Percentiles rank a stretch among this genome's conserved stretches.
Conservation (phyloP, 2,113 vertebrate genomes). For the Microcebus tavaratra region DNA sequence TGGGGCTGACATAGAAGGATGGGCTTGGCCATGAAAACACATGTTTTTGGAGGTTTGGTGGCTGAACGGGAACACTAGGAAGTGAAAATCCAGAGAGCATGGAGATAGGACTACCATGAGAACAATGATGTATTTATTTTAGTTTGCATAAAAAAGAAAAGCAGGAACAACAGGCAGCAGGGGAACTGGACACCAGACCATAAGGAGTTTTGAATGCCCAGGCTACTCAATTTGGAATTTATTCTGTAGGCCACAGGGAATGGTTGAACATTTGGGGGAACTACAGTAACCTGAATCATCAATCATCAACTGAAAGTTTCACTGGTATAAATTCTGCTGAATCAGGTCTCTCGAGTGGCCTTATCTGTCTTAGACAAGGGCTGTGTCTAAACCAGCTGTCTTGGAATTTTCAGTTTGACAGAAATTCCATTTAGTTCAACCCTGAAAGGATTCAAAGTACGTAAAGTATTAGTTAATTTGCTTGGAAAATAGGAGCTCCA, state of each 20-base stretch:
- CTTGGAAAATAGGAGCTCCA: background rate
- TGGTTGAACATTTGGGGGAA: background rate
- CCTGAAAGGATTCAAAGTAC: background rate
- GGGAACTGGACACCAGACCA: background rate
- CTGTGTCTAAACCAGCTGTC: conserved; percentile 5
- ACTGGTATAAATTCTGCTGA: background rate
- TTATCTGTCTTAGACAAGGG: background rate
- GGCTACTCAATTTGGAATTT: background rate
- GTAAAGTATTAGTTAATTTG: background rate
- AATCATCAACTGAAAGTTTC: background rate
- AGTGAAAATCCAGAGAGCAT: background rate
- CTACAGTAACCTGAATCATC: background rate
- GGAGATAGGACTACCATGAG: background rate
- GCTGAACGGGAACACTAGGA: background rate
- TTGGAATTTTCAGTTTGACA: background rate
- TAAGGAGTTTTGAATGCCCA: background rate
- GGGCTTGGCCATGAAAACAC: background rate
- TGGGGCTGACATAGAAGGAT: background rate
- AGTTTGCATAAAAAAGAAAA: background rate
- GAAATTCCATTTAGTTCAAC: background rate
- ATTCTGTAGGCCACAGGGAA: background rate
- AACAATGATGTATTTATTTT: background rate
- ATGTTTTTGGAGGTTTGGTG: background rate
- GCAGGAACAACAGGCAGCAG: background rate
- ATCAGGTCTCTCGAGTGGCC: background rate